Base-by-base conservation (phyloP, 2,797 vertebrate species). In the Gorsachius magnificus region DNA sequence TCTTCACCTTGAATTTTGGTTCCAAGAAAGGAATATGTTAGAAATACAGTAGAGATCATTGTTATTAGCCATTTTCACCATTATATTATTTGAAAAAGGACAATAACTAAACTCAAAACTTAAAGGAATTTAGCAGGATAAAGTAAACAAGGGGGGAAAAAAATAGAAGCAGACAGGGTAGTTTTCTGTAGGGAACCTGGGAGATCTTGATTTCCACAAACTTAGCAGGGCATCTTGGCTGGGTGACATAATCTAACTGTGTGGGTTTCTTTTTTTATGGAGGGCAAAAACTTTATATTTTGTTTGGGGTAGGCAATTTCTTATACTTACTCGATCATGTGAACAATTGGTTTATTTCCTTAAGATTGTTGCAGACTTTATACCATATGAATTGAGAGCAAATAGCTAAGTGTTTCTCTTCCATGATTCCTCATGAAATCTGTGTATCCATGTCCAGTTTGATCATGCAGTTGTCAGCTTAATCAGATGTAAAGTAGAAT, bases 391-490 rank as follows among this genome's bases (percentile, higher is more conserved):
- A 89, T 41, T 79, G 19, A 38, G 36, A 94, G 26, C 48, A 94
- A 76, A 96, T 83, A 79, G 41, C 56, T 54, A 58, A 94, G 83
- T 71, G 22, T 72, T 86, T 66, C 46, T 94, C 65, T 97, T 95
- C 56, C 35, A 22, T 92, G n/a, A n/a, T 75, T 82, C 84, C 29
- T 69, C 71, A 65, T 74, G 64, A 89, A 94, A 91, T 82, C 90
- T 76, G 36, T 15, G 11, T 48, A 50, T 80, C 71, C 54, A 9
- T 70, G 58, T 85, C 51, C 56, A 38, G 79, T 79, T 91, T 85
- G 58, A 18, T 72, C 29, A 16, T 46, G 45, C 16, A 89, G 36
- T 51, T 82, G 21, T 87, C 54, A 80, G 4, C 11, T 75, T 53
- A 91, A 75, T 90, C 56, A 84, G 72, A 54, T 96, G 63, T 89